Base-by-base conservation (phyloP, 2,888 invertebrate genomes). In the Lampropteryx suffumata region DNA sequence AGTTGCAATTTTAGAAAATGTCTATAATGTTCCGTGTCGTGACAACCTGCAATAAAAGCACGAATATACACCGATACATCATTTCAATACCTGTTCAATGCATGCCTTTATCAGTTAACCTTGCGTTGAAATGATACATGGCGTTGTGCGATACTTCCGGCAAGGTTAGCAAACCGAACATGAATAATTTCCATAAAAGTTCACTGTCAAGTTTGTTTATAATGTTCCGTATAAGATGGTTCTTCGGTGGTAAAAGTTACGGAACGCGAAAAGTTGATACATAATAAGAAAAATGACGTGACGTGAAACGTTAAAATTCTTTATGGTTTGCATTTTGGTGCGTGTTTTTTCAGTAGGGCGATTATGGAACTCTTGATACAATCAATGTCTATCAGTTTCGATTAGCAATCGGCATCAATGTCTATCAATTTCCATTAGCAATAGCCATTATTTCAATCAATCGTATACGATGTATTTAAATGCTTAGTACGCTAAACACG, bases 151-250 rank as follows among this genome's bases (percentile, higher is more conserved):
- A 26, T 46, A 48, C 51, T 43, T 52, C 47, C 52, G 46, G 47
- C 48, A 48, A 51, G 37, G 50, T 44, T 48, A 44, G 34, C 43
- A 17, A 36, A 30, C 33, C 7, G 10, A 41, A 17, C 34, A n/a
- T 43, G 44, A 43, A 44, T 50, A 36, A 53, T 50, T 51, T 36
- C 42, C 52, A 61, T 61, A 58, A 57, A 47, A 24, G 11, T 46
- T 55, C 58, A 58, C 46, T 56, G 54, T 37, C 50, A 56, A 46
- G 42, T 51, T 59, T 39, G 51, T 55, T 47, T 56, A 50, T 43
- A 29, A 27, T 13, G 17, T 53, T 49, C 53, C 48, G 48, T 53
- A 44, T 53, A 8, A 37, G 28, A 43, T 30, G 34, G 37, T 30
- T 21, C 39, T 39, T 33, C n/a, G 30, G 13, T 8, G 30, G 13